phyloP scores from a whole-genome alignment of 2,888 invertebrate genomes.

The Rotaria socialis region DNA sequence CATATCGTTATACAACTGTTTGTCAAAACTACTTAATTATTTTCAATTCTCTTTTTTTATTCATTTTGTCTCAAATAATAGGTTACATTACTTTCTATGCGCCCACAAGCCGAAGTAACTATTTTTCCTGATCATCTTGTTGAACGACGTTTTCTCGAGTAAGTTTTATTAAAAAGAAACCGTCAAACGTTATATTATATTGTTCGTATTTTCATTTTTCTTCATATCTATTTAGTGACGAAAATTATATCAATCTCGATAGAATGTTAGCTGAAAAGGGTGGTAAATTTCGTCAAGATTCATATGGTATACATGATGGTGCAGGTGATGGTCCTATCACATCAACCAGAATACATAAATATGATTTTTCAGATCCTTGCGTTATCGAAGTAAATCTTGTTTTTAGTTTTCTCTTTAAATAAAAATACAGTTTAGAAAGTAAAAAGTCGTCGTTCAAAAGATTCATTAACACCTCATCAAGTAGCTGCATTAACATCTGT shows the following conservation, averaged over 20 bases:
- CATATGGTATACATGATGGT: background rate
- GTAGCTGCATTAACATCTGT: background rate
- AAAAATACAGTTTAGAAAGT: background rate
- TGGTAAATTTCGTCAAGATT: background rate
- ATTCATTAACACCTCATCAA: background rate
- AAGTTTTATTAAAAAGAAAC: background rate
- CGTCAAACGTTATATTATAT: background rate
- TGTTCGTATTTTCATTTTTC: background rate
- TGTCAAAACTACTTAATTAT: background rate
- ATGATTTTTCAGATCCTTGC: background rate
- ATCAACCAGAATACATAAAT: background rate
- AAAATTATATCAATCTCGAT: conserved; percentile 9
- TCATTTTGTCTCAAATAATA: background rate
- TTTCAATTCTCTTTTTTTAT: background rate
- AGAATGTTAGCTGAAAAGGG: background rate
- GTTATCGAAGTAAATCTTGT: background rate
- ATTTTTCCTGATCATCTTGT: conserved; percentile 4
- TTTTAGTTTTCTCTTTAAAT: background rate
- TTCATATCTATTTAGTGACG: background rate
- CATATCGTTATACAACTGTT: conserved; percentile 12
- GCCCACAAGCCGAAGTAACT: background rate
- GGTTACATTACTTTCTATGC: conserved; percentile 21
- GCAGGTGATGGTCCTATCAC: background rate
- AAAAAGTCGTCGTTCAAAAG: conserved; percentile 11
- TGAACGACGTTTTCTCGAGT: conserved; percentile 21